Evolutionary conservation across 2,888 invertebrate species (phyloP), one percentile per base, ranked within the genome.

Genomic region (Philereme vetulata): DNA sequence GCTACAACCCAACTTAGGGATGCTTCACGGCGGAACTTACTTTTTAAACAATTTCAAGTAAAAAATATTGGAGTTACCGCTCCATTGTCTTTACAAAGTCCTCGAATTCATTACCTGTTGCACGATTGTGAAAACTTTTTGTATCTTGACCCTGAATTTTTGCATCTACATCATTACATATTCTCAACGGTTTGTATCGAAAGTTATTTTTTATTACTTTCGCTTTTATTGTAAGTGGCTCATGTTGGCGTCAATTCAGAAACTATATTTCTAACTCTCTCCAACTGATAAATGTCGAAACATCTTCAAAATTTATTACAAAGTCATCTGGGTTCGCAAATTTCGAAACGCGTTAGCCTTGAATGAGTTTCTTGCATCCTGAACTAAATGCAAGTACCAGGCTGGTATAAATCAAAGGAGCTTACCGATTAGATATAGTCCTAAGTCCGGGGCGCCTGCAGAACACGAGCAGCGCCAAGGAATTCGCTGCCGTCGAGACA

Each of bases 381-480:
- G 62, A 62, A 62, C 56, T 56, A 54, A 58, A 50, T 50, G 10
- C 53, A 36, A 36, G 35, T 68, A 66, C 66, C 54, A 70, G 65
- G 58, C 51, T 47, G 33, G 5, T 33, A 64, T 65, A 62, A 63
- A 32, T 50, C 35, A 36, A 48, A 55, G 57, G 47, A 77, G 81
- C 93, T 90, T 88, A 96, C 96, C 95, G 94, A 93, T 96, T 96
- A 60, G 96, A 96, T 73, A 96, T 94, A 68, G 96, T 96, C 76
- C 96, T 93, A 51, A 96, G 90, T 50, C 95, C 94, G 52, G 96
- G 95, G 70, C 95, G 93, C 74, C 95, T 93, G 81, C 95, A 94
- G 87, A 96, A 96, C 51, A 96, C 95, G 70, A 96, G 87, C 70
- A 96, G 92, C 58, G 96, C 94, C 70, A 95, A 93, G 51, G 94